Conservation (phyloP, 30 jellyfish, hydroid and myxozoan species). For the Cassiopea andromeda region DNA sequence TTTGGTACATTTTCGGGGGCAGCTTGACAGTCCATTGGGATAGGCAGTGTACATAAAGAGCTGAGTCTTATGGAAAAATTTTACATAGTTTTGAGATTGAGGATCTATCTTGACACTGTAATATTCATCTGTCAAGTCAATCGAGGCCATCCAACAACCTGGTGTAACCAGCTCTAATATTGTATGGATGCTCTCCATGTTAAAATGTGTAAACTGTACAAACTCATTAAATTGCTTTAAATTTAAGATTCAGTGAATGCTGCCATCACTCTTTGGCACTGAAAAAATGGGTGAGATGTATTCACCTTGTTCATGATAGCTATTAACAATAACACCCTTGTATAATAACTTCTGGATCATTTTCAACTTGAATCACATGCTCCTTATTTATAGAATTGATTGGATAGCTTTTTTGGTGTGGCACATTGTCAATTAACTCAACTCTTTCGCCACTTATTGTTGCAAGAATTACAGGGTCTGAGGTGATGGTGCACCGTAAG, state of each 20-base stretch:
- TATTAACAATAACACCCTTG: constrained; percentile 10
- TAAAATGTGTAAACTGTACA: constrained; percentile 24
- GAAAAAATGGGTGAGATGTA: constrained; percentile 26
- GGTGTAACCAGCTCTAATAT: constrained; percentile 12
- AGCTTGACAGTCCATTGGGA: constrained; percentile 21
- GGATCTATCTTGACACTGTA: constrained; percentile 39
- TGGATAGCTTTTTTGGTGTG: constrained; percentile 17
- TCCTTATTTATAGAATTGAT: constrained; percentile 25
- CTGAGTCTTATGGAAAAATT: neutral
- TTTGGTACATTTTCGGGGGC: constrained; percentile 51
- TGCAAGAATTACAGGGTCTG: constrained; percentile 29
- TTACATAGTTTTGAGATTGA: constrained; percentile 1
- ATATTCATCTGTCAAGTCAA: constrained; percentile 51
- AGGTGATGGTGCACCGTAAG: constrained; percentile 34
- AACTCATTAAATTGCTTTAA: constrained; percentile 23
- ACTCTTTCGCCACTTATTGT: constrained; percentile 22
- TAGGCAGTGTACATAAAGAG: constrained; percentile 5
- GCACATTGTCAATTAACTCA: constrained; percentile 20
- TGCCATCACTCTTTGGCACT: constrained; percentile 62
- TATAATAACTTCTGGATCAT: constrained; percentile 8
- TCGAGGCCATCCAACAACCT: constrained; percentile 31
- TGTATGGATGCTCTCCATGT: constrained; percentile 39
- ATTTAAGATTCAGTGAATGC: constrained; percentile 30
- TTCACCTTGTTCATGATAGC: constrained; percentile 28
- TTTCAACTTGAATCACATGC: constrained; percentile 25